Base-by-base conservation (phyloP, 64 coral and sea anemone genomes). In the Stichodactyla mertensii region DNA sequence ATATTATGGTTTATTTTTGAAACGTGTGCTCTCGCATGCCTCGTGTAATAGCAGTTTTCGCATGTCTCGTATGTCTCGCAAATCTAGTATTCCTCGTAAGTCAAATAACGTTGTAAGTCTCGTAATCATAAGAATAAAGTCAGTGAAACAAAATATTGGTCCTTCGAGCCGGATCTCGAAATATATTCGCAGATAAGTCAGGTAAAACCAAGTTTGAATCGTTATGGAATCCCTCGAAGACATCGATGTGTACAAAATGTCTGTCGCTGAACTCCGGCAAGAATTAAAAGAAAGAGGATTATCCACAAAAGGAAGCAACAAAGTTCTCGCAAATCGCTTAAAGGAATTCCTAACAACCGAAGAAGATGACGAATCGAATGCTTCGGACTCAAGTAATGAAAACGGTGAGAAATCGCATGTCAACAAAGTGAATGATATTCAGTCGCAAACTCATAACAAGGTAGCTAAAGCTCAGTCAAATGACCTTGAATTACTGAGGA, bases 231-330 rank as follows among this genome's bases (percentile, higher is more conserved):
- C 66, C 66, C 26, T 24, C 66, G 66, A 24, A 70, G 66, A 70
- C 22, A 54, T 52, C 16, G 31, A 80, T 18, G 31, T 80, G 4
- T 52, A 7, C 8, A 52, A 4, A 52, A 80, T 52, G 77, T 16
- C 77, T 13, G 77, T 80, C 27, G 77, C 31, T 51, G 11, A 80
- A 80, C 28, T 80, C 52, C 31, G 77, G 15, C 14, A 16, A 6
- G 6, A 16, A 9, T 18, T 80, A 7, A 80, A 80, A 13, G 77
- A 80, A 52, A 80, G 23, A 52, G 77, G 52, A 52, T 54, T 80
- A 12, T 52, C 31, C 18, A 80, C 77, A 80, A 80, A 80, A 52
- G 77, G 77, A 80, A 80, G 52, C 36, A 80, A 80, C 16, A 80
- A 18, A 18, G 14, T 80, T 54, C 51, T 78, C 26, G 77, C 16